phyloP scores from a whole-genome alignment of 2,797 vertebrate genomes.

The Arctocebus calabarensis region DNA sequence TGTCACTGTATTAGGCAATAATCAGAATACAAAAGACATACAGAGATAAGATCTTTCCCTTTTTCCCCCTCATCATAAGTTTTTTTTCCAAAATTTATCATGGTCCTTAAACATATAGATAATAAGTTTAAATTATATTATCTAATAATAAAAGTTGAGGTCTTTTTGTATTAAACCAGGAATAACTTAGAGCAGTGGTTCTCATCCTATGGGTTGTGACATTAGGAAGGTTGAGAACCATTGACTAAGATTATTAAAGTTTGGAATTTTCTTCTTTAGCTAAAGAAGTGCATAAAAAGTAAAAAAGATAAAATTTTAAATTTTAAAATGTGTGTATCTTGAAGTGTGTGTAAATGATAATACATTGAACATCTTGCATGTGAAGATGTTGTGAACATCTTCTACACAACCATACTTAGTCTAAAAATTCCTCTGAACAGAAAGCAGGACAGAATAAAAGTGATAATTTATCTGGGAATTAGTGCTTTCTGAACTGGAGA shows the following conservation, averaged over 20 bases:
- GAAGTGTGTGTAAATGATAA: not conserved
- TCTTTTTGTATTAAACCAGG: slow-evolving; percentile 37
- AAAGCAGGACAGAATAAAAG: not conserved
- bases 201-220: too few species aligned
- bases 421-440: slow-evolving; percentile 30
- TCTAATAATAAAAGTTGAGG: not conserved
- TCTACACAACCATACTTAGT: not conserved
- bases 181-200: not conserved
- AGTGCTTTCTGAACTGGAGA: not conserved
- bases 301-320: not conserved
- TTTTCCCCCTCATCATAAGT: not conserved
- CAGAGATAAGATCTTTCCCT: not conserved
- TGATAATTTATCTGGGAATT: not conserved
- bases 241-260: not conserved
- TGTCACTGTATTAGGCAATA: not conserved
- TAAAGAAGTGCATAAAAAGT: slow-evolving; percentile 41
- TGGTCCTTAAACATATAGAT: not conserved
- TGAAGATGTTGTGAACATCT: not conserved
- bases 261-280: slow-evolving; percentile 31
- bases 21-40: not conserved
- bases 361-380: not conserved
- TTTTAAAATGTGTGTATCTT: not conserved
- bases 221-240: too few species aligned
- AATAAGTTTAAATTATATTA: not conserved
- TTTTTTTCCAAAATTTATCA: slow-evolving; percentile 9